Base-by-base conservation (phyloP, 2,888 invertebrate species). In the Lithosia quadra region DNA sequence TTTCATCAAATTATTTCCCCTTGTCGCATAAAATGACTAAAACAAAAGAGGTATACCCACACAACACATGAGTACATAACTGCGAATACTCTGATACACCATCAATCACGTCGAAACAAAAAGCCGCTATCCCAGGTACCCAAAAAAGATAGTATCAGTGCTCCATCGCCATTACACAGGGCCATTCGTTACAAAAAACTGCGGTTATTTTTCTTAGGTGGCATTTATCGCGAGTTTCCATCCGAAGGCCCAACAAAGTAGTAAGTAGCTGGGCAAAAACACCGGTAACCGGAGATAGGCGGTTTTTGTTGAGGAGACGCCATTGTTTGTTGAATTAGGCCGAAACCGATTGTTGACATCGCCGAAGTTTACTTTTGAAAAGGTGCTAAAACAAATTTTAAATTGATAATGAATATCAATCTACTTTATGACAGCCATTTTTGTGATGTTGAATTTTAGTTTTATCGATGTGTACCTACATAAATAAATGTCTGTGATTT, bases 201-300 rank as follows among this genome's bases (percentile, higher is more conserved):
- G 56, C 65, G 73, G 77, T 76, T 82, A 84, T 85, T 84, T 86
- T 86, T 85, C 83, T 84, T 81, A 77, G 71, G 81, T 70, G 78
- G 76, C 72, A 77, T 71, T 79, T 82, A 82, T 82, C 80, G 72
- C 71, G 74, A 75, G 70, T 71, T 79, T 70, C 74, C 74, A 74
- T 79, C 77, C 78, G 80, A 85, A 77, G 75, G 78, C 75, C 76
- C 62, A 74, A 82, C 84, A 85, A 85, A 78, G 81, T 77, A 71
- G 78, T 78, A 81, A 79, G 81, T 83, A 84, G 76, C 77, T 75
- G 80, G 67, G 74, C 85, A 86, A 85, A 86, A 86, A 86, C 86
- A 79, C 74, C 73, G 79, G 80, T 73, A 75, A 65, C 75, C 74
- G 77, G 75, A 80, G 80, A 80, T 80, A 81, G 61, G 71, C 60